These are phyloP conservation scores for Eulacestoma nigropectus DNA, from an alignment of 2,113 vertebrate species.

Conservation along the genomic window DNA sequence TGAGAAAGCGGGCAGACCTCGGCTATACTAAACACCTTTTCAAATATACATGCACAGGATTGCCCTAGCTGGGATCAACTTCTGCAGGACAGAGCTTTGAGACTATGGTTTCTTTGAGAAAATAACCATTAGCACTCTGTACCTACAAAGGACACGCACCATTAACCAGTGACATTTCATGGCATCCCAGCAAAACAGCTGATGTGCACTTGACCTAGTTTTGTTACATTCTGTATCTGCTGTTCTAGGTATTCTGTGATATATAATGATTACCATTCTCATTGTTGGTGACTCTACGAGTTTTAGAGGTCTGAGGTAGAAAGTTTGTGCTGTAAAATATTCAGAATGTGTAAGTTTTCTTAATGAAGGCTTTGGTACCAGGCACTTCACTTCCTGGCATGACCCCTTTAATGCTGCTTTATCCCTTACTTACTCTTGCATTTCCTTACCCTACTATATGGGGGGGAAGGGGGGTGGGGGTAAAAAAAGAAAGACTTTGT, in stretches of 20 bases:
- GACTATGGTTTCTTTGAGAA: background rate
- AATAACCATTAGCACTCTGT: rapidly evolving
- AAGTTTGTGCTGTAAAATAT: background rate
- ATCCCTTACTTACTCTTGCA: background rate
- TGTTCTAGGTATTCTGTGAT: background rate
- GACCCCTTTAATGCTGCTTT: background rate
- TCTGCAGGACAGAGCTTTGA: background rate
- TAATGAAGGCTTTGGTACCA: background rate
- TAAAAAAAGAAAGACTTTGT: background rate
- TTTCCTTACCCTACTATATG: background rate
- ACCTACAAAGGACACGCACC: rapidly evolving
- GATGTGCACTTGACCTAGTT: background rate
- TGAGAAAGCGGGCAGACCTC: background rate
- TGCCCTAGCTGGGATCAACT: background rate
- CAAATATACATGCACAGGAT: background rate
- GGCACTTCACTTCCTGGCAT: background rate
- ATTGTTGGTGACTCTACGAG: rapidly evolving
- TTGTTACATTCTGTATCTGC: background rate
- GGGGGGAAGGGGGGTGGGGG: too few relatives aligned
- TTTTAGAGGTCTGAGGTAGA: background rate
- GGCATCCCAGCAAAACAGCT: background rate
- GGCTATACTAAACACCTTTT: background rate
- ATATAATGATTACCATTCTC: background rate
- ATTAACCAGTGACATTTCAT: rapidly evolving
- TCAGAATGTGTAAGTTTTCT: background rate